Evolutionary conservation across 2,888 invertebrate species (phyloP).

Genomic region (Nomada fabriciana): DNA sequence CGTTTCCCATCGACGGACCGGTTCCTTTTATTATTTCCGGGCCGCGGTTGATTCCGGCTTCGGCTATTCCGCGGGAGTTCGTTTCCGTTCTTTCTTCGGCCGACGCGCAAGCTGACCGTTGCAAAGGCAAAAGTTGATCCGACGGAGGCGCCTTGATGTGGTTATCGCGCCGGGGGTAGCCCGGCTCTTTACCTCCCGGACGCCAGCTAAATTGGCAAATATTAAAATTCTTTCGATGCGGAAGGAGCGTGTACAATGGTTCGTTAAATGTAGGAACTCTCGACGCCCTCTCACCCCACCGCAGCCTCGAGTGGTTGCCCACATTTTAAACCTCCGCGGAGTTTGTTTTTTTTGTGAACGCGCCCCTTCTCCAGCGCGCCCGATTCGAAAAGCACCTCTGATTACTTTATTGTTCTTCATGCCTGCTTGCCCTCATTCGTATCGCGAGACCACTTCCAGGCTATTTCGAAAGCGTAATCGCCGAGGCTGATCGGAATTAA

Average conservation of each 20-base stretch:
- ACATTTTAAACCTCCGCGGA: constrained; percentile 70
- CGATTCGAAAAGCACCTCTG: constrained; percentile 71
- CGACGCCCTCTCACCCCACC: constrained; percentile 53
- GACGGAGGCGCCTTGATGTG: constrained; percentile 77
- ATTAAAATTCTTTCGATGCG: constrained; percentile 81
- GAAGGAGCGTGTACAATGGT: constrained; percentile 74
- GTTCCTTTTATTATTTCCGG: constrained; percentile 58
- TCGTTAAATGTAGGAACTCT: constrained; percentile 75
- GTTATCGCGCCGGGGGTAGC: constrained; percentile 76
- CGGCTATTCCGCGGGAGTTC: constrained; percentile 62
- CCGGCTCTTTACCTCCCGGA: constrained; percentile 72
- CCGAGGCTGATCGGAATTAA: constrained; percentile 39
- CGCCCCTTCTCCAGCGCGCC: constrained; percentile 54
- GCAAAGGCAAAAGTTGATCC: constrained; percentile 74
- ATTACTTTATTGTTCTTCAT: constrained; percentile 76
- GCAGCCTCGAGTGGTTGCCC: constrained; percentile 63
- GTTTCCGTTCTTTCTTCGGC: constrained; percentile 70
- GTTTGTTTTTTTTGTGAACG: constrained; percentile 70
- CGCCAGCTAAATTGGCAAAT: constrained; percentile 79
- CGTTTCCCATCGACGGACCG: constrained; percentile 18
- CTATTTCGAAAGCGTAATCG: constrained; percentile 34
- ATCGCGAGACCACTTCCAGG: constrained; percentile 34
- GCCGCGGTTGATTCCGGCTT: constrained; percentile 54
- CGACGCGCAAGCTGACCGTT: constrained; percentile 65
- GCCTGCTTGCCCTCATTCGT: constrained; percentile 70